These are phyloP conservation scores for Orchesella cincta DNA, from an alignment of 1,140 invertebrate genomes.

Conservation along the genomic window DNA sequence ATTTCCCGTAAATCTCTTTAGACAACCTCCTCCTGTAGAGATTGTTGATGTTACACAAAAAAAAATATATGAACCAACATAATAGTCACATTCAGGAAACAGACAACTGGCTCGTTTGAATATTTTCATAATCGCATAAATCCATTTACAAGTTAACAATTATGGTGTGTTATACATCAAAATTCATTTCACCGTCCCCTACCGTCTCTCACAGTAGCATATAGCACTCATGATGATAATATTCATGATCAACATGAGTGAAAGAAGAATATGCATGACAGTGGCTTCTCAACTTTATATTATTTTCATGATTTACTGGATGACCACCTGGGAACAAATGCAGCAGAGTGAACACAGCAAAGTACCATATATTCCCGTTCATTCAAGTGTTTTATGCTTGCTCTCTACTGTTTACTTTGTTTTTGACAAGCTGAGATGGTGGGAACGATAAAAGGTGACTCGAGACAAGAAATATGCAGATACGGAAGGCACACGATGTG, in stretches of 20 bases:
- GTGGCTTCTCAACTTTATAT: neutral
- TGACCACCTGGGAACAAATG: slow-evolving; percentile 28
- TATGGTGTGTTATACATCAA: neutral
- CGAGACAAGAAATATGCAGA: no score
- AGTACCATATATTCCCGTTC: no score
- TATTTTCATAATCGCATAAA: neutral
- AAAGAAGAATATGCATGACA: neutral
- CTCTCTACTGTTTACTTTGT: neutral
- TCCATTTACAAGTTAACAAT: neutral
- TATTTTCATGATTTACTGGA: slow-evolving; percentile 14
- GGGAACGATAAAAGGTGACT: no score
- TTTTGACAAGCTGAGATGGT: no score
- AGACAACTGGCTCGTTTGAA: neutral
- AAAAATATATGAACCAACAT: neutral
- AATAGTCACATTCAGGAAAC: neutral
- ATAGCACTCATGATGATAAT: neutral
- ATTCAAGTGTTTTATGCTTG: no score
- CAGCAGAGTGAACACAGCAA: neutral
- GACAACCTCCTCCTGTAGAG: neutral
- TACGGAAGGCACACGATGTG: neutral
- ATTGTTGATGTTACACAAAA: neutral
- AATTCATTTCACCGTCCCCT: neutral
- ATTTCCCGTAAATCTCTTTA: neutral
- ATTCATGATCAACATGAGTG: neutral
- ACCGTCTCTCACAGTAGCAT: neutral